phyloP scores from a whole-genome alignment of 2,888 invertebrate species.

The Eretmocerus hayati region DNA sequence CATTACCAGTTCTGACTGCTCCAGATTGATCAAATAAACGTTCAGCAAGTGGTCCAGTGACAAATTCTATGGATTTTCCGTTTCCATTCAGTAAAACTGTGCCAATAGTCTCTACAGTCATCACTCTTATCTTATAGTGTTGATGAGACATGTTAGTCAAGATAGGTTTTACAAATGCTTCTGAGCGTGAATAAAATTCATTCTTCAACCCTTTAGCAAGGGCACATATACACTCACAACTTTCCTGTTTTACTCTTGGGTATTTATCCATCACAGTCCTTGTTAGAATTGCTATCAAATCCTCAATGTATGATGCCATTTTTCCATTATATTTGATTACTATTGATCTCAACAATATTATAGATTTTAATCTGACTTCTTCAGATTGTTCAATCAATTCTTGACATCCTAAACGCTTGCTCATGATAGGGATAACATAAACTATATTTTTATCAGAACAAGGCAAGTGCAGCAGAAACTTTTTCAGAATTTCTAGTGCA shows the following conservation, averaged over 20 bases:
- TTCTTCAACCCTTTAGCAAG: constrained; percentile 58
- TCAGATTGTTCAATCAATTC: constrained; percentile 70
- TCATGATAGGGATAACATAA: constrained; percentile 67
- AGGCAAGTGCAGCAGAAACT: constrained; percentile 54
- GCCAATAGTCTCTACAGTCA: constrained; percentile 68
- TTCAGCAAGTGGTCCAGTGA: constrained; percentile 75
- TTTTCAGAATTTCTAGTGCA: constrained; percentile 52
- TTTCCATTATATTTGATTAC: constrained; percentile 58
- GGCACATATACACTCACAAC: constrained; percentile 64
- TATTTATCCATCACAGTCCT: constrained; percentile 70
- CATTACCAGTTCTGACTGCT: constrained; percentile 57
- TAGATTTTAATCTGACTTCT: constrained; percentile 69
- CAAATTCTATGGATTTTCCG: constrained; percentile 64
- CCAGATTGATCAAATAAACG: constrained; percentile 79
- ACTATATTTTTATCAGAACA: constrained; percentile 66
- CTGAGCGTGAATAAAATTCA: constrained; percentile 70
- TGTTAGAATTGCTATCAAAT: constrained; percentile 64
- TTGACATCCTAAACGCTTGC: constrained; percentile 68
- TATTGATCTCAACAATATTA: constrained; percentile 61
- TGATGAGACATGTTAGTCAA: constrained; percentile 70
- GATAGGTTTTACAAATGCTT: constrained; percentile 67
- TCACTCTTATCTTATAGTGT: constrained; percentile 71
- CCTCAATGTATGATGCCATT: constrained; percentile 65
- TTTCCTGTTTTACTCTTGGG: constrained; percentile 72
- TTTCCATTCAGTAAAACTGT: constrained; percentile 56